phyloP scores from a whole-genome alignment of 2,888 invertebrate species.

The Drosophila flavopinicola region DNA sequence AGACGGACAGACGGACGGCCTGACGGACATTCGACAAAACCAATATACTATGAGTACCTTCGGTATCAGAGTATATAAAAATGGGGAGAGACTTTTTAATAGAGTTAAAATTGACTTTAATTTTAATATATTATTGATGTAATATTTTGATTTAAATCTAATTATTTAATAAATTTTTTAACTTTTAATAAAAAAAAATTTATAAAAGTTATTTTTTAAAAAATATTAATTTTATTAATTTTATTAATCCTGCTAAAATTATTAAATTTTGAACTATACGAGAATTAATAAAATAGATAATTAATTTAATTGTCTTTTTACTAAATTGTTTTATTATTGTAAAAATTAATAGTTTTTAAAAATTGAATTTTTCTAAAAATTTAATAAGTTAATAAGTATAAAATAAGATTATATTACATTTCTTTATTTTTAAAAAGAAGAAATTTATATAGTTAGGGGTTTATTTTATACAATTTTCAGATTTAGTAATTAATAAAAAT shows the following conservation, averaged over 20 bases:
- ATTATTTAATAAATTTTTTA: neutral
- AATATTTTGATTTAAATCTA: neutral
- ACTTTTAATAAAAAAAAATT: neutral
- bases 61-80: conserved; percentile 69
- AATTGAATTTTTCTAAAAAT: neutral
- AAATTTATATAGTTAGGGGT: conserved; percentile 3
- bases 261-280: neutral
- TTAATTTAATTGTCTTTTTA: neutral
- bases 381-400: neutral
- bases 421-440: neutral
- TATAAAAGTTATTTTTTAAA: conserved; percentile 1
- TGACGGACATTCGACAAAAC: too few species aligned
- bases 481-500: conserved; percentile 28
- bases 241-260: too few species aligned
- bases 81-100: conserved; percentile 4
- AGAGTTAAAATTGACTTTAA: neutral
- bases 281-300: neutral
- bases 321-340: conserved; percentile 3
- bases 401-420: neutral
- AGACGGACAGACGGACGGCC: too few species aligned
- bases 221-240: conserved; percentile 5
- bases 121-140: neutral
- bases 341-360: neutral
- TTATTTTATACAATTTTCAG: conserved; percentile 1
- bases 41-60: conserved; percentile 84